A percentile compares a stretch with the other conserved stretches of the same genome.
These are phyloP conservation scores for Triplophysa bombifrons DNA, from an alignment of 2,797 vertebrate genomes.

Conservation along the genomic window DNA sequence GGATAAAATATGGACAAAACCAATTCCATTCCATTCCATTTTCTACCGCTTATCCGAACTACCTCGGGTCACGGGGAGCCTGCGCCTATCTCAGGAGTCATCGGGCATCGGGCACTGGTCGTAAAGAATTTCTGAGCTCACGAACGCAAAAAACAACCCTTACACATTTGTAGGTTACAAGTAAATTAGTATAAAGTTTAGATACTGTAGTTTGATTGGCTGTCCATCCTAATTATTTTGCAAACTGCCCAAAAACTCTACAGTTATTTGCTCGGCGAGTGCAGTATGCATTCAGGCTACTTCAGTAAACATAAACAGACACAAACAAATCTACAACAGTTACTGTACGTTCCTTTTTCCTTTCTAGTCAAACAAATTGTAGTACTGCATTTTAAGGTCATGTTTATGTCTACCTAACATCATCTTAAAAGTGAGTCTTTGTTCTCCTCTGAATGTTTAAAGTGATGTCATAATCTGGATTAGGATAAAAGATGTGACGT, in stretches of 20 bases:
- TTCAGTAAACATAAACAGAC: too few species aligned
- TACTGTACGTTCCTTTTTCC: neutral
- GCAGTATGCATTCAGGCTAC: neutral
- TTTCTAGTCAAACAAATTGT: slow-evolving; percentile 21
- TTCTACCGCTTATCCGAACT: too few species aligned
- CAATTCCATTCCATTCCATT: too few species aligned
- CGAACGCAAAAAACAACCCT: neutral
- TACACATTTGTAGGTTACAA: neutral
- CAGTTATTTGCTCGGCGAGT: slow-evolving; percentile 1
- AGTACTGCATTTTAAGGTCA: slow-evolving; percentile 15
- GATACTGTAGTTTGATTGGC: slow-evolving; percentile 3
- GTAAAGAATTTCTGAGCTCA: too few species aligned
- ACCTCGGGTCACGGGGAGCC: too few species aligned
- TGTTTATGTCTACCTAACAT: slow-evolving; percentile 36
- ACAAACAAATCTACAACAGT: slow-evolving; percentile 40
- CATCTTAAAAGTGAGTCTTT: slow-evolving; percentile 13
- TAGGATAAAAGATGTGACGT: slow-evolving; percentile 7
- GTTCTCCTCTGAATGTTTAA: slow-evolving; percentile 9
- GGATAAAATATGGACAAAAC: too few species aligned
- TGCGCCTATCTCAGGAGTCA: too few species aligned
- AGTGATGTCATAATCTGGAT: slow-evolving; percentile 12
- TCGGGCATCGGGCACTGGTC: too few species aligned
- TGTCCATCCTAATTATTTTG: slow-evolving; percentile 18
- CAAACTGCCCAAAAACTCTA: too few species aligned
- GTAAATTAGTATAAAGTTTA: slow-evolving; percentile 10